Evolutionary conservation across 2,797 vertebrate species (phyloP), one percentile per base, ranked within the genome.

Genomic region (Sylvia borin): DNA sequence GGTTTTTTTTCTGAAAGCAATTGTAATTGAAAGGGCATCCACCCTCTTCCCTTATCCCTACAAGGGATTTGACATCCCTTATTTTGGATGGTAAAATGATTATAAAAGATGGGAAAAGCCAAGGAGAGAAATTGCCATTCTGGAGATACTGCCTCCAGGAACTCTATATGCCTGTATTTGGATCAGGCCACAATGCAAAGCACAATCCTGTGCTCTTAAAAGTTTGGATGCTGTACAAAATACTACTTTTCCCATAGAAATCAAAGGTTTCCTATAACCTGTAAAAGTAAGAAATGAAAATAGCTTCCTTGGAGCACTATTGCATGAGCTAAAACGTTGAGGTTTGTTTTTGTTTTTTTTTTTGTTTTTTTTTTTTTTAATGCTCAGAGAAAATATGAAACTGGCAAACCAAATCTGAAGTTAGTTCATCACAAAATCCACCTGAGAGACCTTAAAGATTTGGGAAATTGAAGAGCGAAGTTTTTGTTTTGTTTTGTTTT

Each of bases 281-380:
- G 68, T 60, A 84, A 92, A 89, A 96, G 36, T 38, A 65, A 85
- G 66, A 93, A 94, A 92, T 90, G 9, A 93, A 94, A 93, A 93
- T 31, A 90, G 38, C 72, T 96, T 68, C 42, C 72, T 54, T 61
- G 78, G 54, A 94, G 91, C 34, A 60, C 27, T 92, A 92, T 11
- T 87, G 48, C 89, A 79, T 65, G 75, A 82, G 29, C 43, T 88
- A 73, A 92, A 88, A 81, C 48, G 15, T 48, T 79, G 60, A 29
- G 1, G 36, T 36, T 36, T 36, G 8, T 36, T 36, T 36, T n/a
- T n/a, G n/a, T n/a, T n/a, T n/a, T n/a, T n/a, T n/a, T n/a, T n/a
- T n/a, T n/a, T n/a, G n/a, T n/a, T n/a, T 12, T 85, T 82, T 92
- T 67, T 43, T 54, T 38, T 40, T 40, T 40, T 43, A 18, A 53